phyloP scores from a whole-genome alignment of 1,140 invertebrate species.

The Nasonia vitripennis region DNA sequence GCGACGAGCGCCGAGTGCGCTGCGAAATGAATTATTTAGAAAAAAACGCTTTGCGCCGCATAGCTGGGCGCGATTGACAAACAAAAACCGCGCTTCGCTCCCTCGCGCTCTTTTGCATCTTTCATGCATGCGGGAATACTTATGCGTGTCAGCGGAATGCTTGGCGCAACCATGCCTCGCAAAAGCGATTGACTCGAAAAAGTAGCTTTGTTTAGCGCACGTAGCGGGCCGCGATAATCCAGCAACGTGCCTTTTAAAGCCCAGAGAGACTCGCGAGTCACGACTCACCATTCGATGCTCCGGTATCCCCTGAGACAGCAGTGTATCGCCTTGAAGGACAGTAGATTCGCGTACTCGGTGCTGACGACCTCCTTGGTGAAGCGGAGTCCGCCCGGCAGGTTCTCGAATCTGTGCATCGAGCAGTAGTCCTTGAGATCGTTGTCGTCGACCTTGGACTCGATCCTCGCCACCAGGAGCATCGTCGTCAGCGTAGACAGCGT shows the following conservation, averaged over 20 bases:
- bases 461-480: not conserved
- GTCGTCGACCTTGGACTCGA: slow-evolving; percentile 40
- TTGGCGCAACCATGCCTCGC: too few relatives aligned
- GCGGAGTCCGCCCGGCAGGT: slow-evolving; percentile 73
- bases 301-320: slow-evolving; percentile 84
- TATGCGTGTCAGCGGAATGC: too few relatives aligned
- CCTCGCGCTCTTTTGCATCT: not conserved
- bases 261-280: too few relatives aligned
- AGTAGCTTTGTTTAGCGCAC: not conserved
- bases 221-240: not conserved
- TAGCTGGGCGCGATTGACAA: too few relatives aligned
- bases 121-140: not conserved
- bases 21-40: too few relatives aligned
- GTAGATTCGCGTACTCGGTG: slow-evolving; percentile 80
- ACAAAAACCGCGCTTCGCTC: too few relatives aligned
- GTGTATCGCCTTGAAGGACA: slow-evolving; percentile 83
- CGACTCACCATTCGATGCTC: slow-evolving; percentile 85
- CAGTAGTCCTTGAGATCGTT: slow-evolving; percentile 72
- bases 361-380: slow-evolving; percentile 83
- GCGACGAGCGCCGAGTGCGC: too few relatives aligned
- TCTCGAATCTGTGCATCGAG: slow-evolving; percentile 68
- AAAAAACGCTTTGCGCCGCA: too few relatives aligned
- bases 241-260: not conserved
- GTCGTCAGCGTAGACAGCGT: too few relatives aligned
- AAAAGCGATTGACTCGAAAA: too few relatives aligned